Evolutionary conservation across 2,888 invertebrate genomes (phyloP), one percentile per base, ranked within the genome.

Genomic region (Drosophila neotestacea): DNA sequence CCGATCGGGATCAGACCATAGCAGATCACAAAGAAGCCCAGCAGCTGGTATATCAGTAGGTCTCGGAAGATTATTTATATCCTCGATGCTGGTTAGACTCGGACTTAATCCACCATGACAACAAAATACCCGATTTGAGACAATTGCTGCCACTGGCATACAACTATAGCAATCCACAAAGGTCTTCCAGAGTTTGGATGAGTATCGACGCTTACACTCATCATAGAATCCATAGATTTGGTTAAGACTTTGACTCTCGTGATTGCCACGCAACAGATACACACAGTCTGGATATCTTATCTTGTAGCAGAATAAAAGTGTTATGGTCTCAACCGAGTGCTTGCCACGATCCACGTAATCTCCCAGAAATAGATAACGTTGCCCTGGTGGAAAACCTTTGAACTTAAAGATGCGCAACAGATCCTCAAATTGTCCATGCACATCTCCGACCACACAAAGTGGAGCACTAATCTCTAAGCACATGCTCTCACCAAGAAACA

Each of bases 121-220:
- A 93, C 99, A 99, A 94, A 99, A 99, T 85, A 99, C 97, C 92
- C 99, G 98, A 93, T 99, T 98, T 92, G 99, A 99, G 81, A 99
- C 98, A 73, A 99, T 98, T 62, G 99, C 99, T 55, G 99, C 98
- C 80, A 99, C 98, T 32, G 99, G 99, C 91, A 99, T 94, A 93
- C 99, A 99, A 93, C 99, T 99, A 93, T 99, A 99, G 93, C 99
- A 99, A 93, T 99, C 99, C 92, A 96, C 99, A 93, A 99, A 99
- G 5, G 98, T 98, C 94, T 99, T 99, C 99, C 99, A 99, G 90
- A 99, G 93, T 93, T 99, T 99, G 88, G 99, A 98, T 93, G 98
- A 99, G 94, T 97, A 99, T 76, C 99, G 95, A 90, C 99, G 95
- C 94, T 99, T 99, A 93, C 97, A 95, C 90, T 95, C 95, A 81